Conservation (phyloP, 23 tunicate genomes). For the Clavelina lepadiformis region DNA sequence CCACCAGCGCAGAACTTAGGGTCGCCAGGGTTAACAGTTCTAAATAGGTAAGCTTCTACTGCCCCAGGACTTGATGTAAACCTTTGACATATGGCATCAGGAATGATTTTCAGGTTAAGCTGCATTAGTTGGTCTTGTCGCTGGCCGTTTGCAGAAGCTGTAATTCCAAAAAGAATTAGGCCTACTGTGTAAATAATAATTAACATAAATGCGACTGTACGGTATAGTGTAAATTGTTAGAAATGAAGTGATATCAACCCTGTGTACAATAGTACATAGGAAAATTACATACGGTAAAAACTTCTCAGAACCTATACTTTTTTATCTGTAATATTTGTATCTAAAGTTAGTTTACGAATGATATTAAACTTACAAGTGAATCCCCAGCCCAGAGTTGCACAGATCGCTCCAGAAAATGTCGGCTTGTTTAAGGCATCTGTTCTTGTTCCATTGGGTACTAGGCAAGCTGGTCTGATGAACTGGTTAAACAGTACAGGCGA, state of each 20-base stretch:
- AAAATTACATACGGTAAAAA: too few relatives aligned
- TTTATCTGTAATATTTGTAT: too few relatives aligned
- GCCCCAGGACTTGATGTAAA: conserved; percentile 8
- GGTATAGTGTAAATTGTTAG: too few relatives aligned
- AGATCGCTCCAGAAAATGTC: conserved; percentile 66
- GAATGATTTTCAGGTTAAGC: conserved; percentile 30
- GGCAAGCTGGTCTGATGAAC: conserved; percentile 54
- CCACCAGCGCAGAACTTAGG: conserved; percentile 79
- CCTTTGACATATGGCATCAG: conserved; percentile 20
- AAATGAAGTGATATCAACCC: too few relatives aligned
- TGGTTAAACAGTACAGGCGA: conserved; percentile 22
- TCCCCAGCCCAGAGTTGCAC: conserved; percentile 81
- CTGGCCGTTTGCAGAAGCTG: conserved; percentile 24
- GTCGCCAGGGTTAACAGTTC: conserved; percentile 21
- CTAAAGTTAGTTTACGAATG: too few relatives aligned
- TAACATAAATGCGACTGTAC: too few relatives aligned
- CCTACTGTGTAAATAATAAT: too few relatives aligned
- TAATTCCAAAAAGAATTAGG: not conserved
- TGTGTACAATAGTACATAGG: too few relatives aligned
- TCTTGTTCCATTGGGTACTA: conserved; percentile 36
- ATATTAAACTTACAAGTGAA: conserved; percentile 44
- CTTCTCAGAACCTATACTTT: too few relatives aligned
- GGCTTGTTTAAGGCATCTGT: conserved; percentile 48
- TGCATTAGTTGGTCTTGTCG: conserved; percentile 40
- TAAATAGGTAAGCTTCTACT: conserved; percentile 18